Evolutionary conservation across 2,797 vertebrate genomes (phyloP).

Genomic region (Tolypeutes matacus): DNA sequence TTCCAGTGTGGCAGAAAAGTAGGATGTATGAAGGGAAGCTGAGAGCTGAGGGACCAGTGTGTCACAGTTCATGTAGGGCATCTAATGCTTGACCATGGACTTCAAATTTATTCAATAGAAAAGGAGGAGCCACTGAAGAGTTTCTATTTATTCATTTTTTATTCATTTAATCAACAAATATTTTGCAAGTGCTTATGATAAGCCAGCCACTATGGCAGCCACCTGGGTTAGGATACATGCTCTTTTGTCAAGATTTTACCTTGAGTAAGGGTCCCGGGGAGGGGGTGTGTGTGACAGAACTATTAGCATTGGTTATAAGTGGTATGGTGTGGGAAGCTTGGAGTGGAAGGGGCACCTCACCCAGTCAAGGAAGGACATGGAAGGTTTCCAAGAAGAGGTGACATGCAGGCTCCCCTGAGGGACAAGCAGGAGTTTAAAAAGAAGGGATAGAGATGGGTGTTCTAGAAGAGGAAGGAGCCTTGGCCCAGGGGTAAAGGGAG

Average conservation of each 20-base stretch:
- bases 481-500: background rate
- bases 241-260: background rate
- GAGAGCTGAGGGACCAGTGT: background rate
- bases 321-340: background rate
- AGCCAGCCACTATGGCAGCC: background rate
- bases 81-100: background rate
- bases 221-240: background rate
- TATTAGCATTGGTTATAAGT: background rate
- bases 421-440: background rate
- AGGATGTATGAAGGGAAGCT: background rate
- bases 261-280: background rate
- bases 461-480: background rate
- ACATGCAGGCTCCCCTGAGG: background rate
- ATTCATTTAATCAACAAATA: conserved; percentile 1
- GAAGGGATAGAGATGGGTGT: background rate
- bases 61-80: too few species aligned
- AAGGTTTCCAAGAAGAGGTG: background rate
- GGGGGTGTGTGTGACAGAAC: background rate
- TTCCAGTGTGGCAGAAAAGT: background rate
- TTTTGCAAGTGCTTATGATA: background rate
- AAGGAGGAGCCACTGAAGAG: background rate
- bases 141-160: background rate
- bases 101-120: background rate
- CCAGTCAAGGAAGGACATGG: background rate
- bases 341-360: background rate